Evolutionary conservation across 37 sponge, comb jelly and placozoan genomes (phyloP), one percentile per base, ranked within the genome.

Genomic region (Aplysina aerophoba): DNA sequence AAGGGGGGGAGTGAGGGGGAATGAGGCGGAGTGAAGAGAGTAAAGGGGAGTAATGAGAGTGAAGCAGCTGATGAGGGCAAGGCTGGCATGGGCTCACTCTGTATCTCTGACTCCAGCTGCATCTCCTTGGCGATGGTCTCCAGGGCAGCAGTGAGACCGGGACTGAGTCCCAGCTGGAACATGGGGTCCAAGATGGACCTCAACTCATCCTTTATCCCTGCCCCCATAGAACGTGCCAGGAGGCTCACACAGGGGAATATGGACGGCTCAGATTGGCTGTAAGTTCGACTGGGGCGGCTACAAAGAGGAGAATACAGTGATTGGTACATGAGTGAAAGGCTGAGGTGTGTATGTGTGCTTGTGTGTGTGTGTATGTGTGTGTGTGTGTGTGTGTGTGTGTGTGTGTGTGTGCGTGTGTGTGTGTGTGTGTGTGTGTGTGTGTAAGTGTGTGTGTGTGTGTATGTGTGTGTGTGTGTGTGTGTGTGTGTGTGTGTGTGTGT

Each of bases 201-300:
- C 55, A 95, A 80, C 17, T 92, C 90, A 16, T 27, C 55, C 79
- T 85, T 84, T 15, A 95, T 75, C n/a, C 61, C 35, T 24, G 66
- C 12, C 6, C 92, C 93, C 65, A 92, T 81, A 0, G 95, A 90
- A 15, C 93, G 83, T 15, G 92, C 93, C 64, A 95, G 80, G 88
- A 92, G 89, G 69, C 95, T 95, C 83, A 95, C 92, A 59, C 95
- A 95, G 37, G 75, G 57, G 90, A 95, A 95, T 19, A 95, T 90
- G 22, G 92, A 50, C 12, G 88, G 83, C 55, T 95, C 95, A 11
- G 87, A 59, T 1, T 83, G 62, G 22, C 67, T 14, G 58, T 2
- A 39, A 15, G 65, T 53, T 0, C 83, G 81, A 61, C 65, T 79
- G 67, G 75, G 50, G 34, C 86, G 82, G 17, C 86, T 81, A 74